These are phyloP conservation scores for Drosophila heteroneura DNA, from an alignment of 2,888 invertebrate genomes.

Conservation along the genomic window DNA sequence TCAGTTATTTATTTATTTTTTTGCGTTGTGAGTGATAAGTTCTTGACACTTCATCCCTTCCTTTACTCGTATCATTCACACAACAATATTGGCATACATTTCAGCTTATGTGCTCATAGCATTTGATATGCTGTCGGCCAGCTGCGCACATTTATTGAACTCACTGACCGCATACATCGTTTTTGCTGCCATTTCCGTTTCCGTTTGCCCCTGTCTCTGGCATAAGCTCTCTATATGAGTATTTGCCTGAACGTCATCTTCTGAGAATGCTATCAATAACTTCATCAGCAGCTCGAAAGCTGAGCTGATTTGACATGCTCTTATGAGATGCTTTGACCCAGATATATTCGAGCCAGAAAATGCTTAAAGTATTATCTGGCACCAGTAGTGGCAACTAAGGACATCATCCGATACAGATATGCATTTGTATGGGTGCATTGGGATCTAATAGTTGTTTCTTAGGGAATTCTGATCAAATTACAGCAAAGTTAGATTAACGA, in stretches of 20 bases:
- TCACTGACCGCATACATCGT: constrained; percentile 23
- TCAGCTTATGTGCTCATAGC: constrained; percentile 18
- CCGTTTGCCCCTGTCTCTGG: background rate
- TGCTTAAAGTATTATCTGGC: constrained; percentile 51
- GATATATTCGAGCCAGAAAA: constrained; percentile 33
- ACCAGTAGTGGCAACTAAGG: constrained; percentile 1
- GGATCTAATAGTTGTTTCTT: background rate
- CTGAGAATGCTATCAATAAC: constrained; percentile 60
- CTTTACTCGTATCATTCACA: background rate
- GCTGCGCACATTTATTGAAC: constrained; percentile 18
- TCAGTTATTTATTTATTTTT: constrained; percentile 3
- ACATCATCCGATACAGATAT: background rate
- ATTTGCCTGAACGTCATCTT: constrained; percentile 9
- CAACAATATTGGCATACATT: constrained; percentile 33
- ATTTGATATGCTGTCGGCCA: constrained; percentile 11
- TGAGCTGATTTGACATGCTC: constrained; percentile 46
- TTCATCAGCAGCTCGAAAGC: constrained; percentile 48
- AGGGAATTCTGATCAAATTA: constrained; percentile 6
- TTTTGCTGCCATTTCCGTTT: constrained; percentile 36
- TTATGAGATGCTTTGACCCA: constrained; percentile 60
- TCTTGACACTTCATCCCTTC: constrained; percentile 4
- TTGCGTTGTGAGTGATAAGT: constrained; percentile 57
- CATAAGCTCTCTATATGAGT: constrained; percentile 2
- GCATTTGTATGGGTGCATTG: background rate
- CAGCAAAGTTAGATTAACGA: background rate